Percentiles rank a stretch among this genome's conserved stretches.
Conservation (phyloP, 2,888 invertebrate genomes). For the Cetonia aurata region DNA sequence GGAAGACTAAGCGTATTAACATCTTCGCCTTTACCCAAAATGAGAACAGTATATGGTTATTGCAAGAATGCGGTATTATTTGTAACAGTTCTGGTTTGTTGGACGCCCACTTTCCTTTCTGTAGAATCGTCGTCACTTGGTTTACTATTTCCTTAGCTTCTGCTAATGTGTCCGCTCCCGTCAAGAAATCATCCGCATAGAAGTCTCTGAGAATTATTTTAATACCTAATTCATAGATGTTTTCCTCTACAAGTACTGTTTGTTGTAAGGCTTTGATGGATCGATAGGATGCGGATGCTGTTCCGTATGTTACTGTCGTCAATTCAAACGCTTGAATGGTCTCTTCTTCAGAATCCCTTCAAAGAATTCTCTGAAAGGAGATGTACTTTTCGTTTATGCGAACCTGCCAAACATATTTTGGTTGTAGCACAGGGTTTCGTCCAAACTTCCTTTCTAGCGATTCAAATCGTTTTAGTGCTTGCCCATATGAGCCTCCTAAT, state of each 20-base stretch:
- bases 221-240: background rate
- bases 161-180: constrained; percentile 20
- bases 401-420: background rate
- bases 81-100: no score
- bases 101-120: no score
- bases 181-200: constrained; percentile 55
- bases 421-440: background rate
- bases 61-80: no score
- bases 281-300: constrained; percentile 28
- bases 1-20: no score
- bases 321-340: constrained; percentile 21
- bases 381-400: no score
- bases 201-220: constrained; percentile 51
- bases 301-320: constrained; percentile 36
- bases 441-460: background rate
- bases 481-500: background rate
- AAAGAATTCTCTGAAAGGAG: no score
- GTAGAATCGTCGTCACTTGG: no score
- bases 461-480: constrained; percentile 20
- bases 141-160: background rate
- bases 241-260: no score
- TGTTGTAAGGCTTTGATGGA: constrained; percentile 30
- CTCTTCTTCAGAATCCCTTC: no score
- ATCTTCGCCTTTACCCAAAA: no score
- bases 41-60: no score